Evolutionary conservation across 2,113 vertebrate species (phyloP).

Genomic region (Callospermophilus lateralis): DNA sequence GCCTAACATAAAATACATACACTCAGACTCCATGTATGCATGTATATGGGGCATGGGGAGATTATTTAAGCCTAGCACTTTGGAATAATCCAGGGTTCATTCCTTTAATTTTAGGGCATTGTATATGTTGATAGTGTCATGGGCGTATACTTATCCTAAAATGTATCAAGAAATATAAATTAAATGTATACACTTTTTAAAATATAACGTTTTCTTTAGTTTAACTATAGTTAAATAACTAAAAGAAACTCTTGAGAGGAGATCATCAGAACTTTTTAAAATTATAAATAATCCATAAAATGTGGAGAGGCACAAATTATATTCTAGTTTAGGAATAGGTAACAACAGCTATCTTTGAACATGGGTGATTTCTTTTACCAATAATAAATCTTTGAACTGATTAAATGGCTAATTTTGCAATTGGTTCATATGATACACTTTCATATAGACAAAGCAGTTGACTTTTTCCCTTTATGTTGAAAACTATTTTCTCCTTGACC

Average conservation of each 20-base stretch:
- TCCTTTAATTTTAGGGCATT: neutral
- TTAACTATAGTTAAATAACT: constrained; percentile 6
- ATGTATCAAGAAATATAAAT: neutral
- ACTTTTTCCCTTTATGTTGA: neutral
- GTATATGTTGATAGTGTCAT: neutral
- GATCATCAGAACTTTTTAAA: neutral
- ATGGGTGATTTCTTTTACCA: neutral
- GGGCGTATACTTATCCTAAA: neutral
- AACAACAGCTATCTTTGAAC: neutral
- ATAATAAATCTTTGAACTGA: neutral
- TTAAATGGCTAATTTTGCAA: constrained; percentile 55
- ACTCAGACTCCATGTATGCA: neutral
- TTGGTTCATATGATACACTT: neutral
- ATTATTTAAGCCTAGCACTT: neutral
- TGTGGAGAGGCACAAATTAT: neutral
- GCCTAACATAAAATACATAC: constrained; percentile 20
- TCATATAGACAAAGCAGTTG: constrained; percentile 1
- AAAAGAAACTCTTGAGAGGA: constrained; percentile 14
- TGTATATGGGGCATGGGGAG: neutral
- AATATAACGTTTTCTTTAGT: constrained; percentile 44
- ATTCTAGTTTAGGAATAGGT: neutral
- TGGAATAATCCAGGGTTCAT: constrained; percentile 18
- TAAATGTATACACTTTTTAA: neutral
- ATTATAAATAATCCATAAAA: constrained; percentile 40
- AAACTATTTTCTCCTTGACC: constrained; percentile 59